phyloP scores from a whole-genome alignment of 2,888 invertebrate species.

The Chymomyza fuscimana region DNA sequence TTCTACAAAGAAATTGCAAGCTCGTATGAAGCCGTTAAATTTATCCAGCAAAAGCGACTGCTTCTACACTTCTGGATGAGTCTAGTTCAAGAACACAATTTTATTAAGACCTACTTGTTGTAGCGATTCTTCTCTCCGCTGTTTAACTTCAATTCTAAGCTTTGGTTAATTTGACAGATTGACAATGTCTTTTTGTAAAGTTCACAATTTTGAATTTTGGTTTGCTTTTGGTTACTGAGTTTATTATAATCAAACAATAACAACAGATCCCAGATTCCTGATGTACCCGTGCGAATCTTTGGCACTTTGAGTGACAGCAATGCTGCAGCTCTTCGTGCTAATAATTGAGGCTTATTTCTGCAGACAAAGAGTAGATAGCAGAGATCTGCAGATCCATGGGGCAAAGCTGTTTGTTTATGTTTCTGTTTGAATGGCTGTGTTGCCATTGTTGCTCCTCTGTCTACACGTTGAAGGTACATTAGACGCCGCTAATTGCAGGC shows the following conservation, averaged over 20 bases:
- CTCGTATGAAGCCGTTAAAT: too few relatives aligned
- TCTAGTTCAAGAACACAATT: too few relatives aligned
- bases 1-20: too few relatives aligned
- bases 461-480: background rate
- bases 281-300: background rate
- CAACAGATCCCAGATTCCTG: background rate
- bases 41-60: too few relatives aligned
- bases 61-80: too few relatives aligned
- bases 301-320: slow-evolving; percentile 50
- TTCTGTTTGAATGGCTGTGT: background rate
- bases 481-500: slow-evolving; percentile 19
- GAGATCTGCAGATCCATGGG: background rate
- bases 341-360: slow-evolving; percentile 47
- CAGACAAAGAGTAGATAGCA: slow-evolving; percentile 43
- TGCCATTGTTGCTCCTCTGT: background rate
- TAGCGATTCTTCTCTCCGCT: too few relatives aligned
- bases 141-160: too few relatives aligned
- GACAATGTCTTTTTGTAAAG: too few relatives aligned
- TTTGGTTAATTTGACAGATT: too few relatives aligned
- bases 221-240: too few relatives aligned
- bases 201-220: too few relatives aligned
- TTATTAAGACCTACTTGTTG: too few relatives aligned
- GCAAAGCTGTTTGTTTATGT: background rate
- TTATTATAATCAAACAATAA: background rate
- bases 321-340: slow-evolving; percentile 53